phyloP scores from a whole-genome alignment of 2,113 vertebrate species.

The Phaethornis superciliosus region DNA sequence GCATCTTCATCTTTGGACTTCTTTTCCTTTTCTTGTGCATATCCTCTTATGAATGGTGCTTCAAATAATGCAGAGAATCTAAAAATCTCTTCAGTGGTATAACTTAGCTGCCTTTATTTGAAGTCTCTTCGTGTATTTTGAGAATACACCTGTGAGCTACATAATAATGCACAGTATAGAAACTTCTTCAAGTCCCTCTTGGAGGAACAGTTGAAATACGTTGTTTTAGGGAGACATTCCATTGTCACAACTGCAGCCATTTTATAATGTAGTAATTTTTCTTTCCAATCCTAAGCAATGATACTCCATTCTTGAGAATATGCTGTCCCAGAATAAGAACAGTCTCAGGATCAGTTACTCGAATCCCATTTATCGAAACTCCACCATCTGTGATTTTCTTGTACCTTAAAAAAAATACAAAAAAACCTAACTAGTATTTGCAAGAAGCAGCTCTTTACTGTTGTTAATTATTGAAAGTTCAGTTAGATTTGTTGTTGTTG shows the following conservation, averaged over 20 bases:
- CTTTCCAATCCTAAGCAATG: conserved; percentile 89
- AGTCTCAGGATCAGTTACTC: conserved; percentile 84
- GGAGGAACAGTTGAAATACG: background rate
- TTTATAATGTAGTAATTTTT: conserved; percentile 93
- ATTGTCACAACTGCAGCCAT: conserved; percentile 84
- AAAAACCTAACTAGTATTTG: background rate
- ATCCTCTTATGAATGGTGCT: background rate
- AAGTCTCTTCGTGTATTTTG: background rate
- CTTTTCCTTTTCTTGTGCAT: background rate
- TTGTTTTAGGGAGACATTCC: background rate
- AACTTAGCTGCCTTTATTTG: background rate
- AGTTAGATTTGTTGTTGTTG: background rate
- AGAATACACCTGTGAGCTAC: background rate
- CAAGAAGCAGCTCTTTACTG: background rate
- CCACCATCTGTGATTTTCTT: conserved; percentile 88
- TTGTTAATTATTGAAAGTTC: background rate
- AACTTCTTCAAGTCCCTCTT: background rate
- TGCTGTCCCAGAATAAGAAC: conserved; percentile 88
- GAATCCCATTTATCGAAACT: conserved; percentile 90
- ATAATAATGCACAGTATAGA: background rate
- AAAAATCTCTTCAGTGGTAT: background rate
- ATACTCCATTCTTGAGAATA: conserved; percentile 93
- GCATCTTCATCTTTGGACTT: background rate
- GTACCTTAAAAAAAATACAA: conserved; percentile 79
- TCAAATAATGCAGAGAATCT: background rate